These are phyloP conservation scores for Amniataba percoides DNA, from an alignment of 2,797 vertebrate genomes.

Conservation along the genomic window DNA sequence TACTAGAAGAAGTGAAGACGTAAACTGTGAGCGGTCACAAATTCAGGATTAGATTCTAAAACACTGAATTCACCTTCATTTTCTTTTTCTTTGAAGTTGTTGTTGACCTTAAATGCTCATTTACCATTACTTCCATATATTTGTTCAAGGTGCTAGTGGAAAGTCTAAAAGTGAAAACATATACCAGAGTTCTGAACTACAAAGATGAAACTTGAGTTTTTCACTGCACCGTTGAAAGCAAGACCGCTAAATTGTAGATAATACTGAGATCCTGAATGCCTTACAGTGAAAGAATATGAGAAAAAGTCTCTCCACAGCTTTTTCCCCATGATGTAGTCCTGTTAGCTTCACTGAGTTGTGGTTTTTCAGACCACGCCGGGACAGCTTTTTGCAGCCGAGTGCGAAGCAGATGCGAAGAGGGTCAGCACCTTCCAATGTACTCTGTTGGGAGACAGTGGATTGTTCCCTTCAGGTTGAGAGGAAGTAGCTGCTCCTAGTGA, in stretches of 20 bases:
- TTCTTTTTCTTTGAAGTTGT: slow-evolving; percentile 41
- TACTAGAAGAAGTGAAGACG: not conserved
- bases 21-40: slow-evolving; percentile 23
- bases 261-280: not conserved
- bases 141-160: slow-evolving; percentile 8
- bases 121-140: slow-evolving; percentile 13
- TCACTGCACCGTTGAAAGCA: not conserved
- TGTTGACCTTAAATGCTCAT: slow-evolving; percentile 41
- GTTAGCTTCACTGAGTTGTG: not conserved
- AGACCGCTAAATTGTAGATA: not conserved
- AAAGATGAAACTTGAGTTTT: slow-evolving; percentile 30
- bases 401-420: slow-evolving; percentile 3
- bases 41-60: slow-evolving; percentile 27
- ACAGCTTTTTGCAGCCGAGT: slow-evolving; percentile 2
- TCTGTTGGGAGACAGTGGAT: not conserved
- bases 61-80: slow-evolving; percentile 17
- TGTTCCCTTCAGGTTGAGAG: not conserved
- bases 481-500: not conserved
- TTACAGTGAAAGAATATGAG: not conserved
- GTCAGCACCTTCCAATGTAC: not conserved
- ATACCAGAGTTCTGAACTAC: slow-evolving; percentile 26
- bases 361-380: not conserved
- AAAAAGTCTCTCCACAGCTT: slow-evolving; percentile 4
- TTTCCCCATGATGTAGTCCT: slow-evolving; percentile 5
- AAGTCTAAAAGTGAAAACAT: slow-evolving; percentile 12